These are phyloP conservation scores for Rhodinocichla rosea DNA, from an alignment of 2,113 vertebrate genomes.

Conservation along the genomic window DNA sequence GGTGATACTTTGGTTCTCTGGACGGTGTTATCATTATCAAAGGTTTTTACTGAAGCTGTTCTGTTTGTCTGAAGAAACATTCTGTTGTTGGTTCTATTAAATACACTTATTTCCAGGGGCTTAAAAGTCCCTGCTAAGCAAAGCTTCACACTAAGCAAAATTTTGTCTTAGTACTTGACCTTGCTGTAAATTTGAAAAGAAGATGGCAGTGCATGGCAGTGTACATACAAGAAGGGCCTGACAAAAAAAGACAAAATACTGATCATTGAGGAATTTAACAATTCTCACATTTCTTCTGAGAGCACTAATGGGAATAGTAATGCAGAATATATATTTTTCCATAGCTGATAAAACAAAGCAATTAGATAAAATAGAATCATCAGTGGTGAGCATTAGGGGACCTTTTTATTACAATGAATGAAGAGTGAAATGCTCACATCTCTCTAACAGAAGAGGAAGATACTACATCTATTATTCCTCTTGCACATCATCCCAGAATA, in stretches of 20 bases:
- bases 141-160: neutral
- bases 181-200: neutral
- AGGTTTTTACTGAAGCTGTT: neutral
- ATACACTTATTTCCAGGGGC: rapidly evolving
- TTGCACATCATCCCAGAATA: neutral
- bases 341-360: neutral
- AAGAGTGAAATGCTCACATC: neutral
- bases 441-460: neutral
- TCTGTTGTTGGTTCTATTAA: neutral
- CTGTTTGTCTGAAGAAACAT: neutral
- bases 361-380: neutral
- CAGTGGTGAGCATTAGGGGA: neutral
- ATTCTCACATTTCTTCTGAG: neutral
- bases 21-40: neutral
- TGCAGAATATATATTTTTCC: neutral
- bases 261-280: neutral
- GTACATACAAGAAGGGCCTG: neutral
- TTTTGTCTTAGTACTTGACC: neutral
- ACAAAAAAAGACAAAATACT: neutral
- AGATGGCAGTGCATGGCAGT: neutral
- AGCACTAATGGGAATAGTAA: neutral
- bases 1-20: neutral
- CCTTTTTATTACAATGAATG: neutral
- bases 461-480: neutral
- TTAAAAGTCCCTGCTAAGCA: neutral